phyloP scores from a whole-genome alignment of 2,888 invertebrate species.

The Dynastes hyllus region DNA sequence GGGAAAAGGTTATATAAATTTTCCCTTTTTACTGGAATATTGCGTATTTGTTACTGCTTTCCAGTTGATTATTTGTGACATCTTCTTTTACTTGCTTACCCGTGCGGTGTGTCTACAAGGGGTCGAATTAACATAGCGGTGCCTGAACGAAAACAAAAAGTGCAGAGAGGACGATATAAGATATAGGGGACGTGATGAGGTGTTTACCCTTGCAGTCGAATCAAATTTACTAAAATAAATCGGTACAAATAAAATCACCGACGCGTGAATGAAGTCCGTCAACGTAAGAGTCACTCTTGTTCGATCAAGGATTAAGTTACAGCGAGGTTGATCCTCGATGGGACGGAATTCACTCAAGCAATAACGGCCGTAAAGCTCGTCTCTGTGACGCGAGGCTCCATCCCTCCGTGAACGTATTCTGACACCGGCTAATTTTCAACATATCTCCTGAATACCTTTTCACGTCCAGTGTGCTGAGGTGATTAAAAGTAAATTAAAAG shows the following conservation, averaged over 20 bases:
- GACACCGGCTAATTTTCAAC: constrained; percentile 42
- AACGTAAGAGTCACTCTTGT: constrained; percentile 65
- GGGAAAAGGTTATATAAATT: no score
- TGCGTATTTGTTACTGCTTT: no score
- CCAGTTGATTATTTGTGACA: no score
- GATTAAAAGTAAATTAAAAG: constrained; percentile 61
- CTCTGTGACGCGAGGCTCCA: constrained; percentile 48
- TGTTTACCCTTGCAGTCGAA: constrained; percentile 46
- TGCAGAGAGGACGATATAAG: constrained; percentile 38
- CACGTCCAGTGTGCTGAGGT: constrained; percentile 54
- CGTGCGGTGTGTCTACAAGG: background rate
- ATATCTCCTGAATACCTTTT: constrained; percentile 49
- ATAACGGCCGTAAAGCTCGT: constrained; percentile 62
- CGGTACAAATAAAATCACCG: constrained; percentile 54
- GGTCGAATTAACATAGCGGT: constrained; percentile 24
- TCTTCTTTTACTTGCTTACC: no score
- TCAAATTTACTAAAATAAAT: constrained; percentile 52
- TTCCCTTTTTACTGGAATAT: no score
- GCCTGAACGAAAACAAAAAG: constrained; percentile 11
- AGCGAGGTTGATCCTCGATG: constrained; percentile 59
- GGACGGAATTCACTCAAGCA: constrained; percentile 65
- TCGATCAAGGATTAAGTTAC: constrained; percentile 66
- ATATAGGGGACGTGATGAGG: constrained; percentile 43
- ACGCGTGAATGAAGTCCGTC: constrained; percentile 59
- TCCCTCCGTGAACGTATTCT: constrained; percentile 48